Percentiles rank a stretch among this genome's conserved stretches.
Evolutionary conservation across 2,888 invertebrate genomes (phyloP).

Genomic region (Mythimna albipuncta): DNA sequence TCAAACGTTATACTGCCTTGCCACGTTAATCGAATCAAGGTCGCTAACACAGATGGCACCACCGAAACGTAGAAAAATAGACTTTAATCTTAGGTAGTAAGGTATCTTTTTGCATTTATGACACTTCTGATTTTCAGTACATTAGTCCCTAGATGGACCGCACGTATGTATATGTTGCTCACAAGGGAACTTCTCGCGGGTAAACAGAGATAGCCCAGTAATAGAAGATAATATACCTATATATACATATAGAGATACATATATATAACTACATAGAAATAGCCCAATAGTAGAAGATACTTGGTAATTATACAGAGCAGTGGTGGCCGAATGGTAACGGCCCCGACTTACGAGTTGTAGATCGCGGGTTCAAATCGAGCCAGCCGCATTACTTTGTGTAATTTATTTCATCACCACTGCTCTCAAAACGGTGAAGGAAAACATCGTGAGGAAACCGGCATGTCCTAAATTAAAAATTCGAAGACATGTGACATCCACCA

Average conservation of each 20-base stretch:
- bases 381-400: too few species aligned
- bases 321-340: too few species aligned
- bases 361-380: too few species aligned
- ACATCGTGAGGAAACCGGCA: too few species aligned
- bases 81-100: background rate
- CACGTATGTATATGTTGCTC: background rate
- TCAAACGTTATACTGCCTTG: background rate
- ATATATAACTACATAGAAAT: too few species aligned
- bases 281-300: too few species aligned
- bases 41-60: constrained; percentile 5
- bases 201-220: background rate
- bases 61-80: constrained; percentile 4
- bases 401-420: too few species aligned
- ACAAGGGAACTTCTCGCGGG: constrained; percentile 3
- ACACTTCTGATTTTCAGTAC: background rate
- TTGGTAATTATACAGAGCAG: background rate
- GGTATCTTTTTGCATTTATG: constrained; percentile 2
- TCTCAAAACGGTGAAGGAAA: too few species aligned
- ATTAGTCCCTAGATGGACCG: background rate
- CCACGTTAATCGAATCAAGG: constrained; percentile 24
- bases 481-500: too few species aligned
- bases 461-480: too few species aligned
- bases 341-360: too few species aligned
- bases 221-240: background rate
- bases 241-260: too few species aligned